Base-by-base conservation (phyloP, 2,113 vertebrate species). In the Anseranas semipalmata region DNA sequence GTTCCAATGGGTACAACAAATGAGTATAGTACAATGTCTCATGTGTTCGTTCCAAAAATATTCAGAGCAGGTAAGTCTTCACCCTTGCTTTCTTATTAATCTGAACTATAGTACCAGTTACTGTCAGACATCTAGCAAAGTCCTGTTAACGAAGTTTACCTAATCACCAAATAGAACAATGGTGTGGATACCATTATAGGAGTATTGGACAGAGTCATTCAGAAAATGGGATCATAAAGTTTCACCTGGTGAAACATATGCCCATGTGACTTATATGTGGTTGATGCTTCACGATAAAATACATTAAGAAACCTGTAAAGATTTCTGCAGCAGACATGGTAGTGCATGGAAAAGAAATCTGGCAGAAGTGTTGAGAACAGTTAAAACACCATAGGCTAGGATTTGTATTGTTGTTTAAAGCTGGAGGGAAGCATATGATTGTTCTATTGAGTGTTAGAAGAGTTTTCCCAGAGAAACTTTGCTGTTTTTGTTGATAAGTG, bases 381-480 rank as follows among this genome's bases (percentile, higher is more conserved):
- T 50, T 60, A 7, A 33, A 85, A 67, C 8, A 24, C 21, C 16
- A 39, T 55, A 68, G 41, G 19, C n/a, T 62, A 4, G 83, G 33
- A 74, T 86, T 97, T 92, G 62, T 93, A 55, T 46, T 74, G 78
- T 30, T 84, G 45, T 76, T 72, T 93, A 19, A 70, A 73, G 53
- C 84, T 82, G 80, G 53, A 65, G 88, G 71, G 30, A 83, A 93
- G 33, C 39, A 20, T 43, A 25, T 35, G 35, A 80, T 63, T 94
- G 70, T 85, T 88, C 89, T 92, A 88, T 84, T 58, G 14, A 86
- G 60, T 11, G 0, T 60, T 37, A 93, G 52, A 76, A 45, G 78
- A 94, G 74, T 74, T 96, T 96, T 86, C 90, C 85, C 91, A 96
- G 80, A 68, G 93, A 67, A 89, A 62, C 53, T 91, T 65, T 6